Evolutionary conservation across 2,113 vertebrate species (phyloP).

Genomic region (Leucopsar rothschildi): DNA sequence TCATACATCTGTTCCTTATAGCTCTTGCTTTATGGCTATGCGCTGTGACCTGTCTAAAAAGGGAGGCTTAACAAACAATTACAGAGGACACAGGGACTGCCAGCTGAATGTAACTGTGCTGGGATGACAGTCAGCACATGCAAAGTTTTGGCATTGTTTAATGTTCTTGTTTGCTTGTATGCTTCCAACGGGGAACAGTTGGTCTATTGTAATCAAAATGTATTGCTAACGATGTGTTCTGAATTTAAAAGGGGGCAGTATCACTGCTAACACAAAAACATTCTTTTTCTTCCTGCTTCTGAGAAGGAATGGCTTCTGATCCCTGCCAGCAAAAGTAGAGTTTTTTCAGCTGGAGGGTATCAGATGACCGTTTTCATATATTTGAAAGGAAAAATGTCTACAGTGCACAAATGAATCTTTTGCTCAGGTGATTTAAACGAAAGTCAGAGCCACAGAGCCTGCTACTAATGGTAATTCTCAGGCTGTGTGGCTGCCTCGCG

Average conservation of each 20-base stretch:
- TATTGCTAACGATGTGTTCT: not conserved
- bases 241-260: not conserved
- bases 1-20: not conserved
- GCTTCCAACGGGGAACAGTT: slow-evolving; percentile 21
- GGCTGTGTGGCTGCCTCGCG: not conserved
- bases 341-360: not conserved
- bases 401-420: not conserved
- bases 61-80: not conserved
- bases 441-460: not conserved
- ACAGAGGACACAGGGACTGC: not conserved
- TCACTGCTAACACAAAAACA: not conserved
- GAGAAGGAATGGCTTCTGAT: not conserved
- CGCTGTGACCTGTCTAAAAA: not conserved
- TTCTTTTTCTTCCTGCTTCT: not conserved
- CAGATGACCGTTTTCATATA: not conserved
- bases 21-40: not conserved
- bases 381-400: not conserved
- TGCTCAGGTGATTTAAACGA: not conserved
- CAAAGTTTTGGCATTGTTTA: slow-evolving; percentile 43
- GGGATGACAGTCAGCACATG: slow-evolving; percentile 31
- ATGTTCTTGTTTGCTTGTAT: not conserved
- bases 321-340: not conserved
- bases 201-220: slow-evolving; percentile 20
- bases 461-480: not conserved
- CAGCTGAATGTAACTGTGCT: not conserved